Conservation (phyloP, 2,888 invertebrate species). For the Calameuta pallipes region DNA sequence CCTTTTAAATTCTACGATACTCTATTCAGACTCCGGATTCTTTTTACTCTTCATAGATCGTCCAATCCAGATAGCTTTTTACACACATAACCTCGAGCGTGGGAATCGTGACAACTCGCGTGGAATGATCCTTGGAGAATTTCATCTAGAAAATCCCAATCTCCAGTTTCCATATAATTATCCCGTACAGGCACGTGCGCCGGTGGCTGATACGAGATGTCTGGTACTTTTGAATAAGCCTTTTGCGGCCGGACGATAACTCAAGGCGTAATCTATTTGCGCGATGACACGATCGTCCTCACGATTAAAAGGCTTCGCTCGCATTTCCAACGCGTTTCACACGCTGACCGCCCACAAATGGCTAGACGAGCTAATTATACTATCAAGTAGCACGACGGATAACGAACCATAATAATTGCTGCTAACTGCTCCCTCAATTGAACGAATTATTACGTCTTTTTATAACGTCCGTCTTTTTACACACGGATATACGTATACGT, state of each 20-base stretch:
- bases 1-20: neutral
- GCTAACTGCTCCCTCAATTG: slow-evolving; percentile 48
- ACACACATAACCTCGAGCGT: neutral
- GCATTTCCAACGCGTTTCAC: slow-evolving; percentile 47
- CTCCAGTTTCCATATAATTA: neutral
- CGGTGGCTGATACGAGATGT: neutral
- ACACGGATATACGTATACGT: neutral
- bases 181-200: neutral
- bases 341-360: slow-evolving; percentile 35
- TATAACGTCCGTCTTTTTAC: slow-evolving; percentile 11
- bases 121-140: neutral
- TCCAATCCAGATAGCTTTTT: neutral
- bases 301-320: slow-evolving; percentile 44
- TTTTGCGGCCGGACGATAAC: neutral
- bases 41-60: slow-evolving; percentile 10
- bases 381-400: slow-evolving; percentile 52
- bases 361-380: slow-evolving; percentile 48
- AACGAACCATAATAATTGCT: slow-evolving; percentile 43
- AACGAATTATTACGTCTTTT: slow-evolving; percentile 34
- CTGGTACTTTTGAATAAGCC: neutral
- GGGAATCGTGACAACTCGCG: neutral
- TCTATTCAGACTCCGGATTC: neutral
- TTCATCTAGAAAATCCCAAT: slow-evolving; percentile 1
- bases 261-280: neutral
- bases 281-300: neutral